Conservation (phyloP, 2,797 vertebrate species). For the Spinus pinus region DNA sequence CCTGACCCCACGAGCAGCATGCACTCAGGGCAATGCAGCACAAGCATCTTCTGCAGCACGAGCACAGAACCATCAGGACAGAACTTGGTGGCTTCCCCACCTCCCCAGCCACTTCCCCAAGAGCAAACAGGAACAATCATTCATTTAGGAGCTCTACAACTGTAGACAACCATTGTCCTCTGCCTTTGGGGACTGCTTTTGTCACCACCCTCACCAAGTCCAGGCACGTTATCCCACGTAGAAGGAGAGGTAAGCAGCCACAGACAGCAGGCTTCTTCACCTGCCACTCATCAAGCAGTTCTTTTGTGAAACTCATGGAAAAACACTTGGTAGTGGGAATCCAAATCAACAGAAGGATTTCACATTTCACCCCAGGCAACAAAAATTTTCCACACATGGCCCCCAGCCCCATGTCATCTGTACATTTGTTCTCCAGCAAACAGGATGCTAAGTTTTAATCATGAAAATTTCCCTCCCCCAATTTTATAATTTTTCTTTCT, state of each 20-base stretch:
- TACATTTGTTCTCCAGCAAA: not conserved
- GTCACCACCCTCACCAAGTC: not conserved
- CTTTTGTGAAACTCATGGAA: not conserved
- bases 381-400: not conserved
- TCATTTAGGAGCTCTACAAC: not conserved
- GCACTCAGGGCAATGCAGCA: not conserved
- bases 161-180: not conserved
- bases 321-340: not conserved
- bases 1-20: not conserved
- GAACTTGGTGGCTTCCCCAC: not conserved
- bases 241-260: not conserved
- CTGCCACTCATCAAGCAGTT: not conserved
- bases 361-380: not conserved
- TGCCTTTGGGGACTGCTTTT: not conserved
- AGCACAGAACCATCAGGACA: not conserved
- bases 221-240: not conserved
- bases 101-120: not conserved
- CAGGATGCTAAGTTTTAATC: not conserved
- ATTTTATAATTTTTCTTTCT: not conserved
- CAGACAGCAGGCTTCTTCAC: not conserved
- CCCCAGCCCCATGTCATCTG: not conserved
- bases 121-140: not conserved
- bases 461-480: not conserved
- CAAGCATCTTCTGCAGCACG: conserved; percentile 7
- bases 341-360: not conserved